Base-by-base conservation (phyloP, 2,888 invertebrate species). In the Pandemis corylana region DNA sequence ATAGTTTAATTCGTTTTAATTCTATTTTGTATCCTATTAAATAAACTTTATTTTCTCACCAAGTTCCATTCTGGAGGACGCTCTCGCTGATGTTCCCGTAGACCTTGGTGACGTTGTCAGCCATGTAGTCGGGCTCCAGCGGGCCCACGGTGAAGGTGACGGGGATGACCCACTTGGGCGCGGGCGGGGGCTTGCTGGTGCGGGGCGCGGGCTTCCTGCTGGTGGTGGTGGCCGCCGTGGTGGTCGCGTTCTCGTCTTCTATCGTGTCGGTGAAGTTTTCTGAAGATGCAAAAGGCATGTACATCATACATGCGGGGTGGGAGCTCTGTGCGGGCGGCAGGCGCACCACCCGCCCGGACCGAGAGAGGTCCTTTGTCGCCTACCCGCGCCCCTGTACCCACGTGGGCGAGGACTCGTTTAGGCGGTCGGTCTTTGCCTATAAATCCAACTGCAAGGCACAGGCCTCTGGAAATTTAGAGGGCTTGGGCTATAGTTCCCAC, bases 111-210 rank as follows among this genome's bases (percentile, higher is more conserved):
- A 87, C 77, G 53, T 93, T 93, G 1, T 90, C 87, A 0, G 87
- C 94, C 56, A 95, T 90, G 0, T 90, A 88, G 68, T 95, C 93
- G 63, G 95, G 93, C 6, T 95, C 95, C 0, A 90, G 69, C 0
- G 96, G 96, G 69, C 96, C 96, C 5, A 97, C 96, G 51, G 96
- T 96, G 87, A 96, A 98, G 5, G 96, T 97, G 68, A 98, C 94
- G 0, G 97, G 97, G 77, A 98, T 96, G 79, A 96, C 96, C 97
- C 97, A 98, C 80, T 96, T 96, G 36, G 90, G 89, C 0, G 84
- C 78, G 0, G 89, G 89, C 0, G 91, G 89, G 0, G 89, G 76
- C 41, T 86, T 87, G 0, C 90, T 89, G 20, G 89, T 81, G 20
- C 76, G 81, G n/a, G 72, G 66, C 7, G 76, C 84, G 4, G 83